A percentile compares a stretch with the other conserved stretches of the same genome.
Conservation (phyloP, 92 coral and sea anemone genomes). For the Bergia puertoricense region DNA sequence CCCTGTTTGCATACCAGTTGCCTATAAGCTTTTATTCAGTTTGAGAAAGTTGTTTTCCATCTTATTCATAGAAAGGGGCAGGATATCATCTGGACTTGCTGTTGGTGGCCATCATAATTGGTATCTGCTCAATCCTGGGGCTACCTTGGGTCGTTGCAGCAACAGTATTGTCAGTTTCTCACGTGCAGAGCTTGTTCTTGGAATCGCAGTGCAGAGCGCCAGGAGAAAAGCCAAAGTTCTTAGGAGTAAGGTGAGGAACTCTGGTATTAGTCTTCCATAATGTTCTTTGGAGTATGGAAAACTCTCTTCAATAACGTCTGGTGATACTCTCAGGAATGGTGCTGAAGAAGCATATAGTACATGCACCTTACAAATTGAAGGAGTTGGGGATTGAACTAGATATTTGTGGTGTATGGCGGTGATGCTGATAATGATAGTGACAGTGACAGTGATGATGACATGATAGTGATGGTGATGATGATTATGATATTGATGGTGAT, state of each 20-base stretch:
- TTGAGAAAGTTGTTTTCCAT: not conserved
- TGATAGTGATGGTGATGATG: no score
- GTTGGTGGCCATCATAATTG: slow-evolving; percentile 84
- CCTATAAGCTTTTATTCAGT: not conserved
- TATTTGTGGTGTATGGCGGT: no score
- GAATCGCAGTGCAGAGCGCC: slow-evolving; percentile 95
- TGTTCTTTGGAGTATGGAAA: not conserved
- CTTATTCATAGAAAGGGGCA: slow-evolving; percentile 86
- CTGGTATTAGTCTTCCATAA: no score
- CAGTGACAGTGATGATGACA: no score
- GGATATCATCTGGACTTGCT: slow-evolving; percentile 95
- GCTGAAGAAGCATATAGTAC: no score
- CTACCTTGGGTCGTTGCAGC: slow-evolving; percentile 99
- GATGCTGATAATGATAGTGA: no score
- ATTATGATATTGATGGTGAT: not conserved
- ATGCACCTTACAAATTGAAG: no score
- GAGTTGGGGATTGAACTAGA: no score
- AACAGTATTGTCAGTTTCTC: slow-evolving; percentile 91
- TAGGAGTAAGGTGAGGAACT: slow-evolving; percentile 85
- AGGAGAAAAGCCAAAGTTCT: slow-evolving; percentile 90
- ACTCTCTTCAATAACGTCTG: no score
- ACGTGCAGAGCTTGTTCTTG: slow-evolving; percentile 96
- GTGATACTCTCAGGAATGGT: no score
- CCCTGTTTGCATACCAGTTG: no score
- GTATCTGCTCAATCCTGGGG: slow-evolving; percentile 89